Conservation (phyloP, 2,797 vertebrate species). For the Petrocephalus sullivani region DNA sequence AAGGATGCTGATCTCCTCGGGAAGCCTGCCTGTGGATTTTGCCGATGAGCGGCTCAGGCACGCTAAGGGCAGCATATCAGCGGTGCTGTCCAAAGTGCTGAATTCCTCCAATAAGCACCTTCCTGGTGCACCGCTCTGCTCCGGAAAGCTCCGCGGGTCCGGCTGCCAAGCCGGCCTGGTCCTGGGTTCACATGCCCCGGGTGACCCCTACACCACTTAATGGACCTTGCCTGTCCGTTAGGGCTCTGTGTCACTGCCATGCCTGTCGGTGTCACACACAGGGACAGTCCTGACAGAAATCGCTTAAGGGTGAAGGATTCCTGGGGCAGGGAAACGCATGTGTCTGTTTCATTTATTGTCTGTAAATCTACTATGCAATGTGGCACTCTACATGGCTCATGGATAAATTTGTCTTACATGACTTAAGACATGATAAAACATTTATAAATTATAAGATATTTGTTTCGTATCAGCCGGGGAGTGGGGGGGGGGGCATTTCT, state of each 20-base stretch:
- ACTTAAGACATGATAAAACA: neutral
- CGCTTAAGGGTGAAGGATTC: neutral
- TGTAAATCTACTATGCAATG: neutral
- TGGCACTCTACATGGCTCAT: neutral
- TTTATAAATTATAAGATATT: too few species aligned
- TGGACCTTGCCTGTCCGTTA: neutral
- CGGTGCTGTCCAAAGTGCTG: conserved; percentile 82
- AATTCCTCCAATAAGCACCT: conserved; percentile 72
- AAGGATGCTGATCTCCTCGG: neutral
- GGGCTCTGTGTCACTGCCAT: neutral
- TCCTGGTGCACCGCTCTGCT: conserved; percentile 58
- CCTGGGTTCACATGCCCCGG: neutral
- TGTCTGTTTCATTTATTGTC: neutral
- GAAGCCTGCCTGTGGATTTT: neutral
- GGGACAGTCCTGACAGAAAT: neutral
- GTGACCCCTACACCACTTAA: neutral
- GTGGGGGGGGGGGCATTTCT: too few species aligned
- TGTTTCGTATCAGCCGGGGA: neutral
- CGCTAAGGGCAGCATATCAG: conserved; percentile 18
- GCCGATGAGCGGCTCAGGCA: neutral
- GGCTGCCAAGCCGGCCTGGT: neutral
- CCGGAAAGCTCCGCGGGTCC: conserved; percentile 50
- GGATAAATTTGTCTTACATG: neutral
- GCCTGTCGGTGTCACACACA: neutral
- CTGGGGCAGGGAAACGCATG: neutral